Evolutionary conservation across 2,888 invertebrate genomes (phyloP), one percentile per base, ranked within the genome.

Genomic region (Pristionchus arcanus): DNA sequence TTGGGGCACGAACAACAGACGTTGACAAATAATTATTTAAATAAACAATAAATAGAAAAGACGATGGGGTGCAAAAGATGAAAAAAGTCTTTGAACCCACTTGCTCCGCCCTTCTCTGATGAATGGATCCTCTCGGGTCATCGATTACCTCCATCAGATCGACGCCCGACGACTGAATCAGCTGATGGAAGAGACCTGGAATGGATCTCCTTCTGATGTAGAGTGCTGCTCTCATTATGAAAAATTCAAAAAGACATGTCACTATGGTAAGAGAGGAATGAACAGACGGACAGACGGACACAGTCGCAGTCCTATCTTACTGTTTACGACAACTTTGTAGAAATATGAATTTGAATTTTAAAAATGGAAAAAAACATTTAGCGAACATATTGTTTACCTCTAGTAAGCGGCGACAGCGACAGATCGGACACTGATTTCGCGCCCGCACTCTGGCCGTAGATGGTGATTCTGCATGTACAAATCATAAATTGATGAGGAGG

Each of bases 111-210:
- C 87, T 25, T 7, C 19, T 49, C 49, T 87, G 25, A 31, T 87
- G 87, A 42, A 87, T 68, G 68, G 87, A 87, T 3, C 87, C 87
- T 28, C 66, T 25, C 21, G 68, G 68, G 31, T 87, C 68, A 4
- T 66, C 68, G 19, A 49, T 66, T 19, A 87, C n/a, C 49, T 66
- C 42, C 49, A 28, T 11, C 15, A 87, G 19, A 2, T 28, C 19
- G 4, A 68, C 21, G 16, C 87, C 87, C 0, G 87, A 87, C 0
- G 42, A 42, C 15, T 87, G 87, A 9, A 87, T 87, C 15, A 68
- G 37, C 49, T 87, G 87, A n/a, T 87, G 66, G 87, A 87, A 87
- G 25, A 87, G 68, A 1, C 87, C 87, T 87, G 49, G 11, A 68
- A 59, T 25, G n/a, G 42, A 49, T 7, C 13, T 49, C 9, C 3